phyloP scores from a whole-genome alignment of 2,113 vertebrate genomes.

The Calidris pugnax region DNA sequence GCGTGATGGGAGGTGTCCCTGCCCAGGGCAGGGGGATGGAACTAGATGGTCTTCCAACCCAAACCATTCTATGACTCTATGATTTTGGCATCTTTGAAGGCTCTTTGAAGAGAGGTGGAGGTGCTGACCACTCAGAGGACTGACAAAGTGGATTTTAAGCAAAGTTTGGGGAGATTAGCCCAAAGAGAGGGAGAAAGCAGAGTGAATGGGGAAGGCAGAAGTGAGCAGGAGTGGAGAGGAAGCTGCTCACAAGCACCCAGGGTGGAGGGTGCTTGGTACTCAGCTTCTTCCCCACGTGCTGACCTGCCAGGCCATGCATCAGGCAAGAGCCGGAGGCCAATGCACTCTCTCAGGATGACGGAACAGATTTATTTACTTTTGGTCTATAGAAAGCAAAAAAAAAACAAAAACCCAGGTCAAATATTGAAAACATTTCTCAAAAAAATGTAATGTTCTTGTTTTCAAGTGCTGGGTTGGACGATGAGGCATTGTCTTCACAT shows the following conservation, averaged over 20 bases:
- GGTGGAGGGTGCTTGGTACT: rapidly evolving
- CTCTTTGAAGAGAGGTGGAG: background rate
- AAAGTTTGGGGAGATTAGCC: background rate
- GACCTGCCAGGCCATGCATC: background rate
- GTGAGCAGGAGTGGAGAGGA: rapidly evolving
- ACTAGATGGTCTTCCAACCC: too few species aligned
- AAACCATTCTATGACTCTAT: too few species aligned
- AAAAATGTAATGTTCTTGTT: background rate
- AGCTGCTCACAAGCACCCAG: background rate
- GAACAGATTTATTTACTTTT: background rate
- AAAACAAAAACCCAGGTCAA: background rate
- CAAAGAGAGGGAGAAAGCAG: background rate
- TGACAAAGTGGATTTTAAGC: background rate
- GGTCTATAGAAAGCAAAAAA: rapidly evolving
- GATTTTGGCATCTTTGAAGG: background rate
- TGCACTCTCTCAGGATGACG: rapidly evolving
- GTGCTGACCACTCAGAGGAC: background rate
- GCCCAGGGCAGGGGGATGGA: too few species aligned
- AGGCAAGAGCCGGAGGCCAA: background rate
- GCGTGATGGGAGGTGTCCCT: too few species aligned
- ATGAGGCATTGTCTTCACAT: background rate
- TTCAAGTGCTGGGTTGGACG: background rate
- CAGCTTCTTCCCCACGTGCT: background rate
- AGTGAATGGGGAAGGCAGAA: background rate
- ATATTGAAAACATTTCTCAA: background rate